Base-by-base conservation (phyloP, 2,113 vertebrate genomes). In the Pleuronectes platessa region DNA sequence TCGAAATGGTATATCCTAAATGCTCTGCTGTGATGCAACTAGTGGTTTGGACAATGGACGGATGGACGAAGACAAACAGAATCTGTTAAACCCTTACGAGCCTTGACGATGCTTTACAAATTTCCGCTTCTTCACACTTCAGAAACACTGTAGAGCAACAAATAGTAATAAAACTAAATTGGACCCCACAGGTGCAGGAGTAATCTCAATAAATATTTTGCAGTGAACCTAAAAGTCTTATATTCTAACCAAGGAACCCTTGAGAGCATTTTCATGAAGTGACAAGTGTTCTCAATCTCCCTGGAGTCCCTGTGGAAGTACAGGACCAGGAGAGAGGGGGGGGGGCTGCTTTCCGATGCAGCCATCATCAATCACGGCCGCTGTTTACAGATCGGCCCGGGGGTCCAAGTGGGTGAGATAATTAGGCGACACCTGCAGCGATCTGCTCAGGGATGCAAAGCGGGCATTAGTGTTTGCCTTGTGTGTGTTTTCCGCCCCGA, bases 361-460 rank as follows among this genome's bases (percentile, higher is more conserved):
- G 72, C 77, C 42, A 6, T 86, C 88, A 90, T 91, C 86, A 87
- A 90, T 93, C 90, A 92, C 68, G 31, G 6, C 31, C 2, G 24
- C 24, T 24, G 27, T 91, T 88, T 88, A 87, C 78, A 82, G 75
- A 85, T 85, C 80, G 82, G 85, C 76, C 77, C 4, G 60, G 60
- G 60, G 65, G 56, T 77, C 81, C 77, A 67, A 85, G 85, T 21
- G 73, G 74, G 59, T 76, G 85, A 82, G 86, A 76, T 92, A 90
- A 94, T 94, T 87, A 86, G 65, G 82, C 20, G 79, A 86, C 86
- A 91, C 87, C 89, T 85, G 89, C 83, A 61, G 87, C 42, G 62
- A 69, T 87, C 75, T 85, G 68, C 84, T 88, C 86, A 81, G 74
- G 55, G 82, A 86, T 84, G 83, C 72, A 83, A 81, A 88, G 74